Base-by-base conservation (phyloP, 2,113 vertebrate species). In the Sinocyclocheilus grahami region DNA sequence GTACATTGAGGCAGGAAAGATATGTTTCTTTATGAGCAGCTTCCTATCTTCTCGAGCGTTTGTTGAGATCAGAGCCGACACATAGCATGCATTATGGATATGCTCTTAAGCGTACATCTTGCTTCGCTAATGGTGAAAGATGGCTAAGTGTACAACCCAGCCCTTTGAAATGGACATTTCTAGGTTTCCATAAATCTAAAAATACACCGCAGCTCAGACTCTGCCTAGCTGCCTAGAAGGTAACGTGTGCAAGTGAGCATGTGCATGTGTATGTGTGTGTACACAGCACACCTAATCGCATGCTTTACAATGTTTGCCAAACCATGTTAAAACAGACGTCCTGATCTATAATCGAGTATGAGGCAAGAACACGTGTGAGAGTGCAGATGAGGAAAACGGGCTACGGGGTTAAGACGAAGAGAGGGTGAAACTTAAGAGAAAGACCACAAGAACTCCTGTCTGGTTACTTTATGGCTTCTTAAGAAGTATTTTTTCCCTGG, bases 161-260 rank as follows among this genome's bases (percentile, higher is more conserved):
- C 69, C 74, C 71, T 82, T 79, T 79, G 37, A 84, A 78, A 80
- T 51, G 78, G 78, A 86, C 62, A 77, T 90, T 85, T 86, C 83
- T 78, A 39, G 78, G 63, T 85, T 87, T 90, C 69, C 74, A 88
- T 55, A 71, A 76, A 82, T 51, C 83, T 87, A 89, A 88, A 88
- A 86, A 89, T 89, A 88, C 46, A 87, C 39, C 33, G 16, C 72
- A 51, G 46, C 72, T 85, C 53, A 62, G 83, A 79, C 46, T 76
- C 58, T 69, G 39, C 75, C 39, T 33, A 63, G 71, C 71, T 72
- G 72, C 33, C 42, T 12, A 46, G 53, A 62, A n/a, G n/a, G n/a
- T n/a, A n/a, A n/a, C 27, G 48, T 76, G 81, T 80, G 78, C 8
- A 1, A 30, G 60, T 69, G 60, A 58, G 55, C 74, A 74, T 30